These are phyloP conservation scores for Oophaga sylvatica DNA, from an alignment of 2,797 vertebrate species.

Conservation along the genomic window DNA sequence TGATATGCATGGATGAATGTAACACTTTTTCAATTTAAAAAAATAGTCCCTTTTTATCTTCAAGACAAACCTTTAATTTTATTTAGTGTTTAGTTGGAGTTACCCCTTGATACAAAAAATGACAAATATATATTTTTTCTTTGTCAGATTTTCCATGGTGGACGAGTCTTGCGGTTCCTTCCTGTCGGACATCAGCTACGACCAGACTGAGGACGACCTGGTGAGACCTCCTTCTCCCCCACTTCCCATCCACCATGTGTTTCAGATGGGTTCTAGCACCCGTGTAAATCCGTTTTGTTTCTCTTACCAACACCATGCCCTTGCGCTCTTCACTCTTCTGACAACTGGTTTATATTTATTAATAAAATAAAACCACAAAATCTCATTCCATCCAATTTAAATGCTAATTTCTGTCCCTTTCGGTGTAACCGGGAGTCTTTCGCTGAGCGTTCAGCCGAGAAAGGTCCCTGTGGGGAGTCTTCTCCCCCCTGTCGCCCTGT, in stretches of 20 bases:
- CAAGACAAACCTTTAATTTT: background rate
- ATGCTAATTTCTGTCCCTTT: constrained; percentile 60
- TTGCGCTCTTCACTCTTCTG: constrained; percentile 52
- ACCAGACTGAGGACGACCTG: constrained; percentile 65
- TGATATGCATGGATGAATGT: too few relatives aligned
- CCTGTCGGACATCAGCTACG: constrained; percentile 68
- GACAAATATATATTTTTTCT: background rate
- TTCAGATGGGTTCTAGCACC: constrained; percentile 17
- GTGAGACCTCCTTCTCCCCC: constrained; percentile 58
- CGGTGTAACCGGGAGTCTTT: constrained; percentile 57
- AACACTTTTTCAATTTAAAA: too few relatives aligned
- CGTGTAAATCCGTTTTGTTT: constrained; percentile 34
- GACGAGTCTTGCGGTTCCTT: constrained; percentile 64
- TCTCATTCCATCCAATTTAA: constrained; percentile 59
- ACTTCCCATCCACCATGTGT: background rate
- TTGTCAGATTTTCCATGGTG: constrained; percentile 61
- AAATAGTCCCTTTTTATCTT: too few relatives aligned
- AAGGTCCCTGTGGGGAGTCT: constrained; percentile 57
- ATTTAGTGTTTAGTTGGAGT: background rate
- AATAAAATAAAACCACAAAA: constrained; percentile 59
- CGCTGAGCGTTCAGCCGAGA: constrained; percentile 59
- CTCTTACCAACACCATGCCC: constrained; percentile 30
- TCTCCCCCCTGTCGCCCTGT: constrained; percentile 48
- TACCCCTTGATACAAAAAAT: background rate
- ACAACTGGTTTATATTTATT: constrained; percentile 57